Conservation (phyloP, 2,888 invertebrate species). For the Anarsia innoxiella region DNA sequence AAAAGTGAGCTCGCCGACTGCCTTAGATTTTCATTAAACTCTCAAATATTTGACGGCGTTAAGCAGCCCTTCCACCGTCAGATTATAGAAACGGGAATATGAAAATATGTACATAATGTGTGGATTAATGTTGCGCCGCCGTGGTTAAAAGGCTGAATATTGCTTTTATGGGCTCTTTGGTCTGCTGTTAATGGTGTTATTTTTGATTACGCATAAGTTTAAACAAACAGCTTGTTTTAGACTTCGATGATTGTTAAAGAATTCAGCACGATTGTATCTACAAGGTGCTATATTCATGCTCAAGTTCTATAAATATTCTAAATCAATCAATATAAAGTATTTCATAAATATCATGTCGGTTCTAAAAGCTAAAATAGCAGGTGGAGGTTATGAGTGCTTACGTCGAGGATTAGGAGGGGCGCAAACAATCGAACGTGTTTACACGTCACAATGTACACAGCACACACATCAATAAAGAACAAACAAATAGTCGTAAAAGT, state of each 20-base stretch:
- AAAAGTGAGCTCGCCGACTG: slow-evolving; percentile 43
- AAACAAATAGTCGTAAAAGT: slow-evolving; percentile 42
- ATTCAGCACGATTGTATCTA: too few relatives aligned
- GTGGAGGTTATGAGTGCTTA: background rate
- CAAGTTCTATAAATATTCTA: too few relatives aligned
- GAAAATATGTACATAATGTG: slow-evolving; percentile 43
- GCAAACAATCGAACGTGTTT: slow-evolving; percentile 9
- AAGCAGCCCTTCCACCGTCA: slow-evolving; percentile 36
- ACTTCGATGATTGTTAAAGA: too few relatives aligned
- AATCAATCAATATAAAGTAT: too few relatives aligned
- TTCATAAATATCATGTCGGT: background rate
- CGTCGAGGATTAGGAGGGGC: background rate
- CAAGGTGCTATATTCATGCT: background rate
- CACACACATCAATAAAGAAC: slow-evolving; percentile 43
- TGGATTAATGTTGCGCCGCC: slow-evolving; percentile 39
- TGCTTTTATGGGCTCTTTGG: slow-evolving; percentile 1
- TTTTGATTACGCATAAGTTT: too few relatives aligned
- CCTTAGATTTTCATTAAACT: slow-evolving; percentile 62
- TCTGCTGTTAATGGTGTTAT: background rate
- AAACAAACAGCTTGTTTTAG: too few relatives aligned
- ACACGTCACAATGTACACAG: slow-evolving; percentile 9
- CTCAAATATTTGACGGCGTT: slow-evolving; percentile 61
- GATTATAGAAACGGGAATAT: slow-evolving; percentile 44
- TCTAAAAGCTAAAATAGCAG: background rate
- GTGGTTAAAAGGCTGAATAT: slow-evolving; percentile 15